Evolutionary conservation across 2,888 invertebrate genomes (phyloP).

Genomic region (Thera obeliscata): DNA sequence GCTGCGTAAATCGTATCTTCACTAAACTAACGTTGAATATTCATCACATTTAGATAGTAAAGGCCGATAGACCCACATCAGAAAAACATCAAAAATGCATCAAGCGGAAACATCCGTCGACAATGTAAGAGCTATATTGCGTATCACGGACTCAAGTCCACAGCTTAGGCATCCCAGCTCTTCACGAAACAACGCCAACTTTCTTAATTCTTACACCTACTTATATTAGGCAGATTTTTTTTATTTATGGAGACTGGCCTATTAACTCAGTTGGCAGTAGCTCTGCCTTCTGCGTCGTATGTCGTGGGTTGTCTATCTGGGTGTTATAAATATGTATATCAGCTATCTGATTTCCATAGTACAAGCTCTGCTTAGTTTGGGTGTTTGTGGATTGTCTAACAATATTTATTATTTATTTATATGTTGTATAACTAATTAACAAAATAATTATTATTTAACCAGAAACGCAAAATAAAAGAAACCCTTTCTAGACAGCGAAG

Average conservation of each 20-base stretch:
- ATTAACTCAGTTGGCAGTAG: too few relatives aligned
- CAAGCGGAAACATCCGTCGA: constrained; percentile 82
- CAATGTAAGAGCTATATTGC: constrained; percentile 77
- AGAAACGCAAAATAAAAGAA: constrained; percentile 17
- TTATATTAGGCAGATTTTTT: too few relatives aligned
- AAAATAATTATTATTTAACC: background rate
- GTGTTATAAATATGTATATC: too few relatives aligned
- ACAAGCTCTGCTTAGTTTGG: too few relatives aligned
- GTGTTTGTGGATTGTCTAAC: too few relatives aligned
- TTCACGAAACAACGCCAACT: constrained; percentile 31
- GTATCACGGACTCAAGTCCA: constrained; percentile 59
- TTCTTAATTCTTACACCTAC: constrained; percentile 10
- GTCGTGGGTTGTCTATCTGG: too few relatives aligned
- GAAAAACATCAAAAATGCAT: constrained; percentile 85
- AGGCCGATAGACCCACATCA: constrained; percentile 84
- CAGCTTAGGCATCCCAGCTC: constrained; percentile 49
- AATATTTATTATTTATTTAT: too few relatives aligned
- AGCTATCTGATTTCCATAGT: too few relatives aligned
- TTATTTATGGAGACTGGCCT: too few relatives aligned
- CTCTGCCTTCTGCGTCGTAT: too few relatives aligned
- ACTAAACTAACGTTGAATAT: constrained; percentile 77
- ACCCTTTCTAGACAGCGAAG: constrained; percentile 18
- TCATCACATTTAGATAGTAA: constrained; percentile 83
- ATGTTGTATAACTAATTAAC: too few relatives aligned
- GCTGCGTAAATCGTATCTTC: constrained; percentile 61